Percentiles rank a stretch among this genome's conserved stretches.
Conservation (phyloP, 2,113 vertebrate species). For the Syngnathoides biaculeatus region DNA sequence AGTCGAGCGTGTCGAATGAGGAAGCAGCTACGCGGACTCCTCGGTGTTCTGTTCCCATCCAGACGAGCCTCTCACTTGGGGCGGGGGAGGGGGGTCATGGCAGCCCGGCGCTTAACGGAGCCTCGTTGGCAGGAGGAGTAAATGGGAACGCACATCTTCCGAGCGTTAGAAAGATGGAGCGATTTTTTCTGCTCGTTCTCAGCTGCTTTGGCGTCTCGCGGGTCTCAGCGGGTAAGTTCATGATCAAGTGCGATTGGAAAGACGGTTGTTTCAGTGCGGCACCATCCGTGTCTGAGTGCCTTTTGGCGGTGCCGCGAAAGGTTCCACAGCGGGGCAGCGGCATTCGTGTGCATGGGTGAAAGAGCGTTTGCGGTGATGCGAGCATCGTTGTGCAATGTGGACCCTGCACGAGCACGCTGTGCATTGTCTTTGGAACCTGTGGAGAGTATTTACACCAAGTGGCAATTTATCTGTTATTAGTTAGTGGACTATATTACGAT, state of each 20-base stretch:
- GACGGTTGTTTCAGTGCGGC: slow-evolving; percentile 9
- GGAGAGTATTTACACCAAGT: neutral
- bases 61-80: slow-evolving; percentile 34
- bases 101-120: slow-evolving; percentile 36
- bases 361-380: neutral
- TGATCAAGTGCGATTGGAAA: slow-evolving; percentile 17
- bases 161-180: slow-evolving; percentile 67
- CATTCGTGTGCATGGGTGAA: slow-evolving; percentile 8
- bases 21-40: neutral
- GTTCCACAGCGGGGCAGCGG: neutral
- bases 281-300: neutral
- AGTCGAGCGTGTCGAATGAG: slow-evolving; percentile 19
- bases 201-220: slow-evolving; percentile 62
- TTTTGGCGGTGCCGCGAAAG: slow-evolving; percentile 2
- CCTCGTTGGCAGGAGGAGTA: slow-evolving; percentile 42
- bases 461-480: neutral
- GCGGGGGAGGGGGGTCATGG: slow-evolving; percentile 42
- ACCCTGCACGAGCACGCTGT: neutral
- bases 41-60: slow-evolving; percentile 12
- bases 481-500: neutral
- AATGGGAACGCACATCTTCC: slow-evolving; percentile 63
- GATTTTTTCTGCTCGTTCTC: slow-evolving; percentile 64
- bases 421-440: slow-evolving; percentile 11
- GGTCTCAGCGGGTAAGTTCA: slow-evolving; percentile 72
- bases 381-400: neutral